These are phyloP conservation scores for Vespertilio murinus DNA, from an alignment of 2,797 vertebrate genomes.

Conservation along the genomic window DNA sequence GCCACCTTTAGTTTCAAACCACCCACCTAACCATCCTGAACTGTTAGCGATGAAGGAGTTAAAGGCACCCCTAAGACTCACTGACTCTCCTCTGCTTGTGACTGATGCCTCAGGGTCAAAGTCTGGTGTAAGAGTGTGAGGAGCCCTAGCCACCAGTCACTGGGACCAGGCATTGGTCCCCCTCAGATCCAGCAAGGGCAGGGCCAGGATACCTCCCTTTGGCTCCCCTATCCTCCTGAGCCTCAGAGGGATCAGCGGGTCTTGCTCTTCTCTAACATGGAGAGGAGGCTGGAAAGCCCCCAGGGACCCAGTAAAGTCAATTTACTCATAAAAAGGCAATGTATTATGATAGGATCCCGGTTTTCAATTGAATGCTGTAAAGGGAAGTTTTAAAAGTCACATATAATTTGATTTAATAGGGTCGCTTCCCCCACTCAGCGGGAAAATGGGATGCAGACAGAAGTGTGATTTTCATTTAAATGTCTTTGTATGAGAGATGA, in stretches of 20 bases:
- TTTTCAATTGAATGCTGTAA: conserved; percentile 36
- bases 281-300: neutral
- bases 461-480: conserved; percentile 93
- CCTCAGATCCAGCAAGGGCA: fast-evolving
- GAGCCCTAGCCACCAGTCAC: neutral
- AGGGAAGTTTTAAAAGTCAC: conserved; percentile 56
- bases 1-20: too few relatives aligned
- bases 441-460: conserved; percentile 88
- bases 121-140: neutral
- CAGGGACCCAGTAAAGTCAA: conserved; percentile 1
- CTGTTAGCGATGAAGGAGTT: fast-evolving
- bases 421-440: conserved; percentile 78
- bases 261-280: neutral
- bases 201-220: neutral
- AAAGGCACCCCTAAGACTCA: fast-evolving
- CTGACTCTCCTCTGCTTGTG: neutral
- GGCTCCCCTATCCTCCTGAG: neutral
- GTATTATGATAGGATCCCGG: conserved; percentile 35
- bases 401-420: conserved; percentile 65
- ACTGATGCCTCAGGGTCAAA: neutral
- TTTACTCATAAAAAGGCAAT: conserved; percentile 28
- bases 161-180: neutral
- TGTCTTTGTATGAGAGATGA: conserved; percentile 90
- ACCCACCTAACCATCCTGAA: neutral
- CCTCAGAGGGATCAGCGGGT: neutral